Conservation (phyloP, 2,888 invertebrate genomes). For the Tipula lateralis region DNA sequence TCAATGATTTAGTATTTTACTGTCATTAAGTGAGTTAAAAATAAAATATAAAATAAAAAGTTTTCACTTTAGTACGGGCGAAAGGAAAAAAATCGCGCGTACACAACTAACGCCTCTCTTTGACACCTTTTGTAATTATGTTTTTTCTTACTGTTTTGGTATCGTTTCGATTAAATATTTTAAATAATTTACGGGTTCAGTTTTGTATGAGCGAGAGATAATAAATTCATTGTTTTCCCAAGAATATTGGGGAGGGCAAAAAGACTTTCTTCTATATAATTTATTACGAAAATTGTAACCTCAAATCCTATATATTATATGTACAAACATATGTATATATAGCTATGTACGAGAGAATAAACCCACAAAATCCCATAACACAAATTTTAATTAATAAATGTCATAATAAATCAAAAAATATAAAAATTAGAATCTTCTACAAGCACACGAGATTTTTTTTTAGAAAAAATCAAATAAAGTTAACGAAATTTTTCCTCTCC, state of each 20-base stretch:
- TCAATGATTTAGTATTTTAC: neutral
- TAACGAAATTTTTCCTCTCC: neutral
- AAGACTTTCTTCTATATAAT: neutral
- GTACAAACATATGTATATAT: too few species aligned
- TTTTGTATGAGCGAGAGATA: neutral
- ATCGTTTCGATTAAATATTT: neutral
- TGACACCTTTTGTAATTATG: neutral
- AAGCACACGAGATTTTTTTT: neutral
- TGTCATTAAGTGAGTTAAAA: neutral
- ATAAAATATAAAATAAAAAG: too few species aligned
- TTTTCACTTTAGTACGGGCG: neutral
- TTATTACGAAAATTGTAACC: neutral
- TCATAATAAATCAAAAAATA: slow-evolving; percentile 24
- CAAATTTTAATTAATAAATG: slow-evolving; percentile 24
- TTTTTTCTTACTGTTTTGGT: neutral
- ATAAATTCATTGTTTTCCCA: neutral
- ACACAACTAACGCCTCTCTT: neutral
- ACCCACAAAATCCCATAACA: slow-evolving; percentile 24
- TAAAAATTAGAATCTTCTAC: neutral
- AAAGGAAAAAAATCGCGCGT: neutral
- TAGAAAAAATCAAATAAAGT: neutral
- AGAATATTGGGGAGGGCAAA: neutral
- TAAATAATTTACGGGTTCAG: neutral
- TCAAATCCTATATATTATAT: neutral
- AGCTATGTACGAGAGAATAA: neutral